Evolutionary conservation across 1,140 invertebrate genomes (phyloP).

Genomic region (Papilio aristodemus): DNA sequence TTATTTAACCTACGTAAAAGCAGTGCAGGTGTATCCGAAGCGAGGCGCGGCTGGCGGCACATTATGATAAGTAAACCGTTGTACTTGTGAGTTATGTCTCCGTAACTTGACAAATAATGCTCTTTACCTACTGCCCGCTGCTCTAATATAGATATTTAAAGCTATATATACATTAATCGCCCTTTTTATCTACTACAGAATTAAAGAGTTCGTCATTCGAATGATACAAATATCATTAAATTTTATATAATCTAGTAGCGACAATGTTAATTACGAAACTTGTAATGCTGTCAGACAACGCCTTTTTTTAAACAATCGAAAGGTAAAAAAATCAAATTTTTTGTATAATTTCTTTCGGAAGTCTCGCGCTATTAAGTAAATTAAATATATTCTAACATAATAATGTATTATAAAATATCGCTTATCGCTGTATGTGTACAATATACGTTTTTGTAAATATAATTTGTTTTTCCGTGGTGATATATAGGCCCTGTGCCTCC

Average conservation of each 20-base stretch:
- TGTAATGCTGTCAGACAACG: too few relatives aligned
- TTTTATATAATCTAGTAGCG: too few relatives aligned
- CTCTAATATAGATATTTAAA: slow-evolving; percentile 1
- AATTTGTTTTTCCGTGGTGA: slow-evolving; percentile 13
- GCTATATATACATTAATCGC: neutral
- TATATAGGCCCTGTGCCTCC: slow-evolving; percentile 23
- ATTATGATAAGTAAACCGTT: slow-evolving; percentile 33
- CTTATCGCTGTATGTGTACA: neutral
- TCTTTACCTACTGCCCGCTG: neutral
- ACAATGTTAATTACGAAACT: too few relatives aligned
- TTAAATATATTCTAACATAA: too few relatives aligned
- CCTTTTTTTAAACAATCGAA: too few relatives aligned
- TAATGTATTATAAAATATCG: too few relatives aligned
- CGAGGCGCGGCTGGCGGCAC: slow-evolving; percentile 4
- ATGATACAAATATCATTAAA: too few relatives aligned
- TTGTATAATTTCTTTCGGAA: too few relatives aligned
- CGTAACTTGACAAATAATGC: slow-evolving; percentile 24
- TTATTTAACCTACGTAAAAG: slow-evolving; percentile 30
- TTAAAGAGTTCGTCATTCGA: neutral
- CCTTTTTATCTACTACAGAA: neutral
- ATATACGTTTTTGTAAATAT: neutral
- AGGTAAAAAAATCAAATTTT: too few relatives aligned
- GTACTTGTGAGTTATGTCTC: slow-evolving; percentile 27
- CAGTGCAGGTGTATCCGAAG: slow-evolving; percentile 31
- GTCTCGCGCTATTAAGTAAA: too few relatives aligned